Evolutionary conservation across 1,140 invertebrate genomes (phyloP), one percentile per base, ranked within the genome.

Genomic region (Drosophila subpulchrella): DNA sequence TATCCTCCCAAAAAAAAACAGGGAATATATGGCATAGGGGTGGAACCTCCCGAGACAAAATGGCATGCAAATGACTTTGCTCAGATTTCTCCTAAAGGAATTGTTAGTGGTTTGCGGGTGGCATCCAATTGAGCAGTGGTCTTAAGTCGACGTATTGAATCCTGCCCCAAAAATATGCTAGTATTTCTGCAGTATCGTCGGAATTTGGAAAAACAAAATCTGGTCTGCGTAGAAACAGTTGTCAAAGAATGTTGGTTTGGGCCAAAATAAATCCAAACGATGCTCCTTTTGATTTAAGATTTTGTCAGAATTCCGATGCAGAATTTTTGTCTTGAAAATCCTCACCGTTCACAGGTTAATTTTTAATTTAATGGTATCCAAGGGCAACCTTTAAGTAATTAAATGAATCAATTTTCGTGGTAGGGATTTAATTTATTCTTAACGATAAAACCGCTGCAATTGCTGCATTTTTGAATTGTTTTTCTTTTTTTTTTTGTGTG

Each of bases 21-120:
- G 15, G 39, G 5, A 17, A 15, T 11, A 27, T 20, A 41, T 15
- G 20, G 61, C 11, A 11, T 11, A 11, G 7, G 5, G 11, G 34
- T 10, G 27, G n/a, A 34, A n/a, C 10, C 39, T 57, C 48, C 51
- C 56, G 51, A 65, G 65, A 51, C 78, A 67, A 78, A 85, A 81
- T 86, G 82, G 30, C 79, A 88, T 88, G 83, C 82, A 88, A 88
- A 86, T 73, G 67, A 70, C 79, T 86, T 48, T 60, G 39, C 51
- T 72, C 65, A 59, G 78, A 85, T 81, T 81, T 61, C 50, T 12
- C n/a, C 46, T 27, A 46, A 48, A 81, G 46, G n/a, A 41, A 65
- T 47, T 30, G 30, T 20, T 36, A 13, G 36, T 38, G 8, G 44
- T 32, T 39, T n/a, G 13, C n/a, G 48, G 38, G 38, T 55, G 24